Conservation (phyloP, 37 sponge, comb jelly and placozoan species). For the Diacarnus erythraeanus region DNA sequence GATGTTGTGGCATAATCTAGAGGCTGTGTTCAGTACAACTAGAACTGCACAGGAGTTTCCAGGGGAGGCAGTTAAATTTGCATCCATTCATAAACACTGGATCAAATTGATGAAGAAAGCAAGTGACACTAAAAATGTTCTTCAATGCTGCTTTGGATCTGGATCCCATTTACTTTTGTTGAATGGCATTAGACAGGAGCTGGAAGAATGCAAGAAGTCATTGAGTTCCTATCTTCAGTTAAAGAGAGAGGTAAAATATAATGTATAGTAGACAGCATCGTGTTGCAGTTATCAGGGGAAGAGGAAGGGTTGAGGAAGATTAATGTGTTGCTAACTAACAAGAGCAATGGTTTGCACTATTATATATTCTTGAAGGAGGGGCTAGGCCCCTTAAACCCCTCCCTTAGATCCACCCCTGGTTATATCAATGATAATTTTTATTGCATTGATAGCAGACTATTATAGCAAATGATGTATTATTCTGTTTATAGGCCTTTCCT, state of each 20-base stretch:
- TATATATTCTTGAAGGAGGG: too few species aligned
- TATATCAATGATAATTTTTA: not conserved
- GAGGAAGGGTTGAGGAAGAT: too few species aligned
- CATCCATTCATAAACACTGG: constrained; percentile 68
- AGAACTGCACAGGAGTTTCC: constrained; percentile 58
- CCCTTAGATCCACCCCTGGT: too few species aligned
- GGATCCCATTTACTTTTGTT: constrained; percentile 53
- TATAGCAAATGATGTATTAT: not conserved
- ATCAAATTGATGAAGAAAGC: constrained; percentile 70
- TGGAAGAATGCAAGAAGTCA: constrained; percentile 84
- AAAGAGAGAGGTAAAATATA: constrained; percentile 74
- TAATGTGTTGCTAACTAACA: too few species aligned
- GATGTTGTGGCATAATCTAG: constrained; percentile 82
- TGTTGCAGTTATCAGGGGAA: too few species aligned
- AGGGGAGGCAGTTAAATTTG: constrained; percentile 72
- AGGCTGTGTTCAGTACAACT: constrained; percentile 75
- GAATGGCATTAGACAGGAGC: constrained; percentile 36
- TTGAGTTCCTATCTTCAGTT: constrained; percentile 67
- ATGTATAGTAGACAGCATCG: too few species aligned
- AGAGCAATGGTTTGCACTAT: too few species aligned
- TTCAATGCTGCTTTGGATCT: constrained; percentile 74
- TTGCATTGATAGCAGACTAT: not conserved
- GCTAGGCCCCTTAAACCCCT: too few species aligned
- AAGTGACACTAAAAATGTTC: constrained; percentile 54
- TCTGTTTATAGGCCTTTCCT: constrained; percentile 60